Evolutionary conservation across 2,797 vertebrate genomes (phyloP), one percentile per base, ranked within the genome.

Genomic region (Esox lucius): DNA sequence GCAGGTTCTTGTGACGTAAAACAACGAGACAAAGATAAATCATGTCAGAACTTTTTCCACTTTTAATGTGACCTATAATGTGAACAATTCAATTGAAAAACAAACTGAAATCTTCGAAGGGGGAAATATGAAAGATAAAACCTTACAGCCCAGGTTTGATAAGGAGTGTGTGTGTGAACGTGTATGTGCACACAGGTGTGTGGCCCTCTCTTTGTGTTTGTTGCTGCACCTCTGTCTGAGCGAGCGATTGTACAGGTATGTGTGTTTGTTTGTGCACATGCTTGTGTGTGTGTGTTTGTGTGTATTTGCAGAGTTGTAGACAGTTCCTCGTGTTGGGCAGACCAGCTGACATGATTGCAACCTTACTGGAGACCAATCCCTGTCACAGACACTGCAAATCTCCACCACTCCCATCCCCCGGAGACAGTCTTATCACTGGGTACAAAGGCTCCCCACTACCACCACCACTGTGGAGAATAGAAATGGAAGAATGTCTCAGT

Each of bases 281-380:
- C 42, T 46, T 46, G 42, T 56, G 24, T 71, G 70, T 71, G 13
- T 61, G 28, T 22, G 70, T 59, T 42, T 28, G 17, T 59, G 93
- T 91, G 93, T 90, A 92, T 77, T 93, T 92, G 89, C 81, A 90
- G 91, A 91, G 91, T 92, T 91, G 95, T 95, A 94, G 94, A 95
- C 94, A 94, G 94, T 48, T 88, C 93, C 93, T 92, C 93, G 94
- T 94, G 94, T 94, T 94, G 94, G 93, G 93, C 93, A 94, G 93
- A 94, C 92, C 90, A 91, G 94, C 94, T 94, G 93, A 95, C 93
- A 94, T 94, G 95, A 95, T 95, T 95, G 94, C 94, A 94, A 93
- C 93, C 93, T 93, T 94, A 95, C 91, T 94, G 94, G 94, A 93
- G 93, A 91, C 93, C 91, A 93, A 93, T 94, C 93, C 93, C 94